A percentile compares a stretch with the other conserved stretches of the same genome.
phyloP scores from a whole-genome alignment of 2,113 vertebrate genomes.

The Lagopus muta region DNA sequence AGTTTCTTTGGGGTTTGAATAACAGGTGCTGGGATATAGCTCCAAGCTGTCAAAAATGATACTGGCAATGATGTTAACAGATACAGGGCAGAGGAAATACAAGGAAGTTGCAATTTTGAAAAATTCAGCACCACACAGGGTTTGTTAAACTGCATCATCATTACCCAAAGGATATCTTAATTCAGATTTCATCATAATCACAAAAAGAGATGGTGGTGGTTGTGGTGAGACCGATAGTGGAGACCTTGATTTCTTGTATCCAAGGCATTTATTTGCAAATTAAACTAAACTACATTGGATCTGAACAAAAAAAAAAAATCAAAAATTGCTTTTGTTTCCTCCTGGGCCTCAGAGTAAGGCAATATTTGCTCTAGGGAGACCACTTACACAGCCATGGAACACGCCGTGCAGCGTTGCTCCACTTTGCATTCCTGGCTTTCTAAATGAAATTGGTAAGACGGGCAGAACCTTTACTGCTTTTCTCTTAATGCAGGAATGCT shows the following conservation, averaged over 20 bases:
- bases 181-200: neutral
- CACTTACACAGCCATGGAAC: neutral
- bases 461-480: neutral
- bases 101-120: slow-evolving; percentile 1
- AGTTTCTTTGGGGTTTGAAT: neutral
- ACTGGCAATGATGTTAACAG: neutral
- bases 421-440: too few relatives aligned
- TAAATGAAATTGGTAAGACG: neutral
- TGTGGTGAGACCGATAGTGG: neutral
- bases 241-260: neutral
- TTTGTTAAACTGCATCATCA: neutral
- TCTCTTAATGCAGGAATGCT: neutral
- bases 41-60: slow-evolving; percentile 46
- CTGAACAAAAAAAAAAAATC: neutral
- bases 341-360: neutral
- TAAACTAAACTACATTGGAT: neutral
- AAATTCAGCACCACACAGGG: neutral
- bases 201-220: neutral
- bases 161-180: neutral
- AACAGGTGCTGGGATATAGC: slow-evolving; percentile 34
- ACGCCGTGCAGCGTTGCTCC: neutral
- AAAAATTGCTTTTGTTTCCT: neutral
- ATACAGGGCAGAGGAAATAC: neutral
- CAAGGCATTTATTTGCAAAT: neutral
- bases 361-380: neutral